A percentile compares a stretch with the other conserved stretches of the same genome.
Conservation (phyloP, 2,888 invertebrate genomes). For the Eupithecia subumbrata region DNA sequence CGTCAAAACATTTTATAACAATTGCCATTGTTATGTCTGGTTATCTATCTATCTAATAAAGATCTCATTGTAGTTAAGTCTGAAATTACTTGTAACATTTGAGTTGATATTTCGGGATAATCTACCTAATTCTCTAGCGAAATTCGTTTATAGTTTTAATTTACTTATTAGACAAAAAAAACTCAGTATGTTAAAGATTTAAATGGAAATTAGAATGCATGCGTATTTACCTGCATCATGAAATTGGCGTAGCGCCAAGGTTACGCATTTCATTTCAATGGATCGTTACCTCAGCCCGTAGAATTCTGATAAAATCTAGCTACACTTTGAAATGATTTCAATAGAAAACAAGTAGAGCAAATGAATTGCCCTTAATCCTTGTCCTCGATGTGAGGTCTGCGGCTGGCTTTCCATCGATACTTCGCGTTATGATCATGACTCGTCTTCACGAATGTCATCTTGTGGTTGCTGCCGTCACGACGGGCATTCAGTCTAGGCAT, state of each 20-base stretch:
- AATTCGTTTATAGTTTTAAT: too few relatives aligned
- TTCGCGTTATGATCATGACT: conserved; percentile 45
- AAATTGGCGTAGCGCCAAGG: conserved; percentile 69
- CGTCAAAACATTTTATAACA: conserved; percentile 24
- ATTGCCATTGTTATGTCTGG: conserved; percentile 18
- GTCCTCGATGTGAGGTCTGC: conserved; percentile 39
- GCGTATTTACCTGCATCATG: conserved; percentile 56
- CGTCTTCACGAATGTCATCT: conserved; percentile 50
- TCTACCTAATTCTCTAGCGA: background rate
- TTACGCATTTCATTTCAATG: conserved; percentile 66
- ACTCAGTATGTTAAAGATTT: background rate
- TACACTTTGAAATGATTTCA: conserved; percentile 24
- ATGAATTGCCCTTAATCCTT: conserved; percentile 39
- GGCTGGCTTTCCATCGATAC: conserved; percentile 48
- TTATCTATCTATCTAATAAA: conserved; percentile 11
- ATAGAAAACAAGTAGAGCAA: conserved; percentile 24
- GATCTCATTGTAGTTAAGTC: conserved; percentile 11
- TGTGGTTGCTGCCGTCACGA: conserved; percentile 51
- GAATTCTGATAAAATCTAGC: conserved; percentile 30
- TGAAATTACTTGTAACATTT: background rate
- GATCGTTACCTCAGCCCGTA: conserved; percentile 54
- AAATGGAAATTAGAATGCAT: conserved; percentile 27
- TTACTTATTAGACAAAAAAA: conserved; percentile 7
- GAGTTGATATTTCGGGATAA: background rate
- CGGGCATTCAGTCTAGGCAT: conserved; percentile 20